Base-by-base conservation (phyloP, 1,140 invertebrate genomes). In the Macrotrachela quadricornifera region DNA sequence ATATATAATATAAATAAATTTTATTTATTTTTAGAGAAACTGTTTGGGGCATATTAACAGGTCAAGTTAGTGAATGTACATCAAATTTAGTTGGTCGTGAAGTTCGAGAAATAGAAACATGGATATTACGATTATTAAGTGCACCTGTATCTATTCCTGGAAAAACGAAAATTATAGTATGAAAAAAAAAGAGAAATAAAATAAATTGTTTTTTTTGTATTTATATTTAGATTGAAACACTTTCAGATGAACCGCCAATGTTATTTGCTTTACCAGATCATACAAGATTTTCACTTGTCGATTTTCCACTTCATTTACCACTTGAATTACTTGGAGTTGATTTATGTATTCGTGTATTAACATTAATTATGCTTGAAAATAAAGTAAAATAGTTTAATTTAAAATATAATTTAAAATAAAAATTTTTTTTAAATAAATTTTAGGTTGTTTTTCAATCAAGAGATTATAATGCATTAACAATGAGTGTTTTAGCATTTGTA, bases 401-500 rank as follows among this genome's bases (percentile, higher is more conserved):
- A 6, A 17, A 18, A 37, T 38, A 49, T 38, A 3, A 14, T 6
- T 14, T 6, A 39, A 6, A 6, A 38, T 15, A 6, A 6, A 13
- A 39, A 36, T 45, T 8, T 15, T 53, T 30, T 51, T 36, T 64
- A 4, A 8, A 30, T 30, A 4, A 8, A 30, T 30, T 30, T 30
- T 30, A 83, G 81, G 72, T 83, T 65, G 77, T 97, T 46, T 76
- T 99, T 49, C 90, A 96, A 72, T 96, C 90, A 0, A 77, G 87
- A 39, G 92, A 99, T 73, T 96, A 96, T 72, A 97, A 96, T 72
- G 92, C 91, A 36, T 75, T 99, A 42, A 91, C 90, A 40, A 96
- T 97, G 90, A 95, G 86, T 59, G 90, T 99, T 51, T 90, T 99
- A 84, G 90, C 92, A 50, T 85, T 99, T 64, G 88, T 97, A 14